Percentiles rank a stretch among this genome's conserved stretches.
phyloP scores from a whole-genome alignment of 2,888 invertebrate genomes.

The Vesta saturnalis region DNA sequence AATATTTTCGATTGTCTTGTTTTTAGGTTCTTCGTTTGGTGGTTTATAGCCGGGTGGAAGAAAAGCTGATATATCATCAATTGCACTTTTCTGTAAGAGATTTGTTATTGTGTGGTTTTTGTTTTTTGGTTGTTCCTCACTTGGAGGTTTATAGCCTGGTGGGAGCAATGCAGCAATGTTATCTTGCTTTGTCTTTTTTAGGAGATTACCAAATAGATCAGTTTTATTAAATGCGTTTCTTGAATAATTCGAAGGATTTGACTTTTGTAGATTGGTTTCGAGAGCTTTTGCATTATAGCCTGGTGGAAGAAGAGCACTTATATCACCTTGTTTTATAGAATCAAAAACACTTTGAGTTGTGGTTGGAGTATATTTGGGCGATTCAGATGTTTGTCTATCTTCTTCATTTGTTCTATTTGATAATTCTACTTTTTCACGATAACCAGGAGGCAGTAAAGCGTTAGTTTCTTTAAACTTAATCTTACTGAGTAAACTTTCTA shows the following conservation, averaged over 20 bases:
- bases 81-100: conserved; percentile 63
- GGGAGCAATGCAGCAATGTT: conserved; percentile 60
- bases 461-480: conserved; percentile 61
- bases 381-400: conserved; percentile 47
- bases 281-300: conserved; percentile 58
- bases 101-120: conserved; percentile 55
- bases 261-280: background rate
- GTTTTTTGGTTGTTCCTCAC: conserved; percentile 41
- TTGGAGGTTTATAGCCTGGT: conserved; percentile 58
- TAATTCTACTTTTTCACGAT: conserved; percentile 55
- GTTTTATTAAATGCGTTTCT: conserved; percentile 30
- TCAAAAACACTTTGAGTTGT: background rate
- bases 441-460: conserved; percentile 70
- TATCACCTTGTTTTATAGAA: conserved; percentile 60
- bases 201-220: conserved; percentile 30
- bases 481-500: conserved; percentile 43
- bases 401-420: conserved; percentile 48
- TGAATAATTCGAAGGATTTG: conserved; percentile 21
- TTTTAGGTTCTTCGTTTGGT: conserved; percentile 39
- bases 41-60: conserved; percentile 73
- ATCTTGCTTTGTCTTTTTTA: conserved; percentile 59
- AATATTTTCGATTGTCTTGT: conserved; percentile 57
- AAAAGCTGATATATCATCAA: conserved; percentile 69
- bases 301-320: conserved; percentile 61
- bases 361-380: background rate